These are phyloP conservation scores for Ornithorhynchus anatinus DNA, from an alignment of 2,113 vertebrate species.

Conservation along the genomic window DNA sequence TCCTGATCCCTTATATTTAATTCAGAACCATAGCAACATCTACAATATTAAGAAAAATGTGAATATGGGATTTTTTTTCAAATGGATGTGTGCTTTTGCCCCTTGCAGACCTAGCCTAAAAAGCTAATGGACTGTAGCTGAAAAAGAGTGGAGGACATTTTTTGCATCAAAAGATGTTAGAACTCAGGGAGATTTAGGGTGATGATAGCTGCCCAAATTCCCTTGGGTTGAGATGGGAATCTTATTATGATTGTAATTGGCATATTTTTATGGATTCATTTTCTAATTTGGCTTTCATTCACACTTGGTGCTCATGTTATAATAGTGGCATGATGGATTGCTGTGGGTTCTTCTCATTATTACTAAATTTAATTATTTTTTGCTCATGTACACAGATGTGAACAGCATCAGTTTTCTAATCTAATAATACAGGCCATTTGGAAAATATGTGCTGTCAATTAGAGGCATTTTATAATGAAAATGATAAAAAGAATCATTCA, in stretches of 20 bases:
- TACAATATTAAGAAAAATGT: no score
- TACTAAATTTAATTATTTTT: slow-evolving; percentile 76
- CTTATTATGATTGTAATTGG: slow-evolving; percentile 62
- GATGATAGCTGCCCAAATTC: background rate
- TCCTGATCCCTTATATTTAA: no score
- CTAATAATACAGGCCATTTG: slow-evolving; percentile 66
- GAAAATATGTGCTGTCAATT: slow-evolving; percentile 69
- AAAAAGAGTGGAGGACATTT: no score
- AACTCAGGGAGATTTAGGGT: background rate
- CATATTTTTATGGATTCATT: slow-evolving; percentile 62
- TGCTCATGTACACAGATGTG: slow-evolving; percentile 60
- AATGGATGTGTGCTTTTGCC: no score
- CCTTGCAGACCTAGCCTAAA: no score
- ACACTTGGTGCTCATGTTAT: slow-evolving; percentile 28
- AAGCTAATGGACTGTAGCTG: no score
- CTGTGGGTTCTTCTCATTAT: slow-evolving; percentile 54
- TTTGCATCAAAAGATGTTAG: no score
- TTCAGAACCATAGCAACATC: no score
- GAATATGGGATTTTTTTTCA: no score
- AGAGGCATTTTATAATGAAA: slow-evolving; percentile 65
- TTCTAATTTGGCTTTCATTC: slow-evolving; percentile 55
- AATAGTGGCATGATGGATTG: slow-evolving; percentile 63
- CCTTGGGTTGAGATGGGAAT: slow-evolving; percentile 35
- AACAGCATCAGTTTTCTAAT: slow-evolving; percentile 63
- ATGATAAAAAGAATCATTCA: slow-evolving; percentile 68